Evolutionary conservation across 2,888 invertebrate species (phyloP).

Genomic region (Drymonia ruficornis): DNA sequence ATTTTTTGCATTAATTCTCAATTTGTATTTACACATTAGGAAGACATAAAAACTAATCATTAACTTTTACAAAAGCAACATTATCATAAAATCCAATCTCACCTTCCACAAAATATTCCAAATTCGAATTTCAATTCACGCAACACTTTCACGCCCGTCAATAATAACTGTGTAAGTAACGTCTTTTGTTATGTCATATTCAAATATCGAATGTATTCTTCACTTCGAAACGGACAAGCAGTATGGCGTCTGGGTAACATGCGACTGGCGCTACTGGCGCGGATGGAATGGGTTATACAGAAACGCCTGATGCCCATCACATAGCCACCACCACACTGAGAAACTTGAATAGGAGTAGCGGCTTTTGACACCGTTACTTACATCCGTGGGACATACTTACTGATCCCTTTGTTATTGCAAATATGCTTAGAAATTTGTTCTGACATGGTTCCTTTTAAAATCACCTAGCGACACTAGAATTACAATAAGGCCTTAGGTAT

Average conservation of each 20-base stretch:
- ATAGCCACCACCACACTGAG: constrained; percentile 34
- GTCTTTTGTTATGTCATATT: constrained; percentile 28
- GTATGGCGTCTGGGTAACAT: constrained; percentile 24
- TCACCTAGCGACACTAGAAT: background rate
- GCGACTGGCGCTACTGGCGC: constrained; percentile 35
- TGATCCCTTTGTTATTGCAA: constrained; percentile 15
- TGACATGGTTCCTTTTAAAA: background rate
- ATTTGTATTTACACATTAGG: too few relatives aligned
- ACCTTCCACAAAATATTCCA: constrained; percentile 20
- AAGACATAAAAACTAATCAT: background rate
- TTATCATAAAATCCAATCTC: background rate
- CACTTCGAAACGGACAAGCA: constrained; percentile 20
- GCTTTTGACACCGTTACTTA: constrained; percentile 39
- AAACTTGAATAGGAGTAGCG: constrained; percentile 20
- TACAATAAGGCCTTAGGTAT: background rate
- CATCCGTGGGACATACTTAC: constrained; percentile 24
- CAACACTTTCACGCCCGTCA: constrained; percentile 32
- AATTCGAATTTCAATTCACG: constrained; percentile 21
- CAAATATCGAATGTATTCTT: constrained; percentile 15
- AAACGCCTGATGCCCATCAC: constrained; percentile 24
- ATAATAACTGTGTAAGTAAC: constrained; percentile 9
- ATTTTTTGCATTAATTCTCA: too few relatives aligned
- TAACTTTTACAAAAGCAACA: background rate
- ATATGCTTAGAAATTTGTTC: constrained; percentile 9
- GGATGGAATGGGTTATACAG: constrained; percentile 40